Base-by-base conservation (phyloP, 2,797 vertebrate species). In the Danio choprae region DNA sequence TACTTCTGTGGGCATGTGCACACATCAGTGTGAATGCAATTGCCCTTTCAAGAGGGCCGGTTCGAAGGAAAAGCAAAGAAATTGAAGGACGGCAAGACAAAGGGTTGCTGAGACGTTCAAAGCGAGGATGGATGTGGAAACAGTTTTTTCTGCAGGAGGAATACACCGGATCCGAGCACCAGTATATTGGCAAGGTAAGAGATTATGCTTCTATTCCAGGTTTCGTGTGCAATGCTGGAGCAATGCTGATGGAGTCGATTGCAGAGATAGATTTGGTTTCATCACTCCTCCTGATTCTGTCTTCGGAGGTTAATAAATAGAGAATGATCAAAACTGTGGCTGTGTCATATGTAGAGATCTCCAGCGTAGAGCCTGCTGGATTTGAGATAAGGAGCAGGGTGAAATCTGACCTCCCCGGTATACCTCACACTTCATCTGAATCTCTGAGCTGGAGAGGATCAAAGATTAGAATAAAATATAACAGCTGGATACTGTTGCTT, bases 91-190 rank as follows among this genome's bases (percentile, higher is more conserved):
- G 56, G 64, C 85, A 62, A 74, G 81, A 87, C 64, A 88, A 79
- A 84, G 83, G 79, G 85, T 89, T 92, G 46, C 90, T 95, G 63
- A 95, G 81, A 80, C 95, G 97, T 79, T 95, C 95, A 10, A 96
- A 95, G 85, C 92, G 97, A 85, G 96, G 96, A 84, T 99, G 97
- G 97, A 97, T 97, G 96, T 99, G 97, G 97, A 99, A 97, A 89
- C 97, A 98, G 85, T 99, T 99, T 90, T 98, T 97, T 89, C 92
- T 99, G 72, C 92, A 97, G 91, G 97, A 99, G 87, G 97, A 98
- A 81, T 99, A 97, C 58, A 98, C 95, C 0, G 97, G 97, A 87
- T 92, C 91, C 0, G 97, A 98, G 73, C 92, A 96, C 84, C 97
- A 97, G 72, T 99, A 99, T 40, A 96, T 99, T 81, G 97, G 97